Base-by-base conservation (phyloP, 2,888 invertebrate genomes). In the Lasioglossum marginatum region DNA sequence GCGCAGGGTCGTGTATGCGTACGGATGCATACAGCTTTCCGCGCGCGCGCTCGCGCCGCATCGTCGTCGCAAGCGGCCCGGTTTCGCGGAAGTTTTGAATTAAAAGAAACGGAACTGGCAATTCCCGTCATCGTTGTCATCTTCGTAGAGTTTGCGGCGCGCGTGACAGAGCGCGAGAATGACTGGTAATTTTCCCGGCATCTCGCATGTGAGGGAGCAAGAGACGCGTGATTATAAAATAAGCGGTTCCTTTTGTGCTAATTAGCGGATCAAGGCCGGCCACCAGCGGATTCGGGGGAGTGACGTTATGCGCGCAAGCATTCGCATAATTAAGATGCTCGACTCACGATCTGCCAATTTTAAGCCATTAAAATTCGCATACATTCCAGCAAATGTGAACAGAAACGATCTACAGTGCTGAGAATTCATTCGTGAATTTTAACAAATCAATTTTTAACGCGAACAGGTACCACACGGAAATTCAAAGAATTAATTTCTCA, bases 201-300 rank as follows among this genome's bases (percentile, higher is more conserved):
- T 93, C 93, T 92, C 91, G 92, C 92, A 91, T 90, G 91, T 82
- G 92, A 92, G 92, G 89, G 92, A 93, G 90, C 88, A 10, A n/a
- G 89, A 90, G 89, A 90, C 92, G 91, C 90, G 92, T 92, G 93
- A 94, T 94, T 94, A 93, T 93, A 93, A 94, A 94, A 94, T 93
- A 91, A 94, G 94, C 94, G 94, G 94, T 92, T 93, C 93, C 94
- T 93, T 94, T 94, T 94, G 94, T 93, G 91, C 90, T 93, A 94
- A 94, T 94, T 94, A 93, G 87, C 92, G 90, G 92, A 93, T 93
- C 92, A 92, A 93, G 93, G 92, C 88, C 92, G 88, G 89, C 87
- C 89, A 84, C 88, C 87, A 52, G 89, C 87, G 91, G 92, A 93
- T 93, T 93, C 93, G 93, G 92, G 85, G 79, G 90, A 90, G 82